These are phyloP conservation scores for Malaclemys terrapin DNA, from an alignment of 2,113 vertebrate species.

Conservation along the genomic window DNA sequence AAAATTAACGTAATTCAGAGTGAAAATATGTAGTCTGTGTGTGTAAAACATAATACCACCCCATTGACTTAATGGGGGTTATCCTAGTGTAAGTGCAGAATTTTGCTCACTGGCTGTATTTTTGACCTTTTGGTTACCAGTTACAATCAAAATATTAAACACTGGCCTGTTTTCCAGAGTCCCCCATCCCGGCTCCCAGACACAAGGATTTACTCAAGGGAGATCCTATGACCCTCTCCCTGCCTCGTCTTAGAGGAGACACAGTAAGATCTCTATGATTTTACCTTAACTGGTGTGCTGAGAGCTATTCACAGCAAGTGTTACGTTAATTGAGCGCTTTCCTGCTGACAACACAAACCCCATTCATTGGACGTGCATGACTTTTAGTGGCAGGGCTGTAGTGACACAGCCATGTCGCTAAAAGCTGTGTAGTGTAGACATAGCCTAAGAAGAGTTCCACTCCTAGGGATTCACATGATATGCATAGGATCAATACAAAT, in stretches of 20 bases:
- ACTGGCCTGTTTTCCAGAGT: background rate
- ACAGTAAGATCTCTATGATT: background rate
- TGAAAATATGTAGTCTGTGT: slow-evolving; percentile 4
- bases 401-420: no score
- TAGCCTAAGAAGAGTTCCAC: no score
- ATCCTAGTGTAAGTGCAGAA: background rate
- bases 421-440: no score
- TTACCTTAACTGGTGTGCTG: background rate
- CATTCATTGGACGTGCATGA: no score
- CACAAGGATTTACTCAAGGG: background rate
- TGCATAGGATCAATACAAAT: background rate
- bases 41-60: background rate
- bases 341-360: no score
- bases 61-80: background rate
- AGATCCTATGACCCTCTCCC: no score
- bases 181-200: background rate
- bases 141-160: background rate
- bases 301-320: no score
- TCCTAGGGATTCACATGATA: background rate
- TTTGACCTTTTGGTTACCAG: background rate
- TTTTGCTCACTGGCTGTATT: background rate
- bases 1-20: background rate
- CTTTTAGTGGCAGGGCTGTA: no score
- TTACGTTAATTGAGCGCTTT: background rate
- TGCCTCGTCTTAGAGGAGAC: no score